Base-by-base conservation (phyloP, 1,140 invertebrate species). In the Drosophila orena region DNA sequence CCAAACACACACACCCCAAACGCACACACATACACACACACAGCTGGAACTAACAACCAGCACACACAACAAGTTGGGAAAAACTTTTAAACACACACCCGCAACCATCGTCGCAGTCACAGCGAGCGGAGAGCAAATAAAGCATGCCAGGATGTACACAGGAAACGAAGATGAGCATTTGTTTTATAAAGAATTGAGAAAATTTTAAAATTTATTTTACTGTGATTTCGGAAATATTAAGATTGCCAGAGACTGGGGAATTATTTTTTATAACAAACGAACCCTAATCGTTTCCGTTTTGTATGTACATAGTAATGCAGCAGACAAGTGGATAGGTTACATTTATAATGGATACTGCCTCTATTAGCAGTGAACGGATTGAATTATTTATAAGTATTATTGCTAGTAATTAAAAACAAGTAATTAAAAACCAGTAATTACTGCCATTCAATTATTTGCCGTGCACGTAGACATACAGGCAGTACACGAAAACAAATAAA, bases 401-500 rank as follows among this genome's bases (percentile, higher is more conserved):
- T 30, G 10, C 30, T 10, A 10, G 30, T 30, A 30, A 30, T 30
- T 30, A 30, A 30, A 30, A 30, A 30, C 3, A 6, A 42, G 15
- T 17, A 24, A 46, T 3, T 3, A 2, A 15, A 47, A 27, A n/a
- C 6, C 1, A n/a, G 5, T 47, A 15, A n/a, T 30, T n/a, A 30
- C 22, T n/a, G 3, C 8, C 35, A 24, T 14, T 4, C 35, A 15
- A 40, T 15, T 49, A 24, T 47, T 68, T 30, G 0, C 27, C 17
- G 60, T 68, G 64, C 8, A 20, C n/a, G n/a, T 35, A 70, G 65
- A 47, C 47, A 61, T 72, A 49, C 50, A 61, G 66, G 47, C 70
- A 70, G 66, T 56, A 69, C 65, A 76, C 84, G 69, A 79, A 84
- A 84, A 79, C 84, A 89, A 89, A 89, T 89, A 89, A 89, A 90